These are phyloP conservation scores for Platyscapa corneri DNA, from an alignment of 1,140 invertebrate genomes.

Conservation along the genomic window DNA sequence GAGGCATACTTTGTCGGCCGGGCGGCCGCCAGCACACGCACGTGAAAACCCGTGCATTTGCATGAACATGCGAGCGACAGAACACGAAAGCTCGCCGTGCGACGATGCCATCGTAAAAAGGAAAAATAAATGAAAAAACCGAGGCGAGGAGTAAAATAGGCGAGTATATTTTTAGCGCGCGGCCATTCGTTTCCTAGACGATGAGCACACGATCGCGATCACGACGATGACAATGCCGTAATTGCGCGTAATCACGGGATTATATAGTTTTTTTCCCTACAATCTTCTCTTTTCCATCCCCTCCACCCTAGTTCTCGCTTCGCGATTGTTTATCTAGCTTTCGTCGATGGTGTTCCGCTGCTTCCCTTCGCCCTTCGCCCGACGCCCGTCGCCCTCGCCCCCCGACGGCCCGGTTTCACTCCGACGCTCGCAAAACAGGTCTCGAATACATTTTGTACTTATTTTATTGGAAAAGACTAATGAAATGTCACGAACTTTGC, in stretches of 20 bases:
- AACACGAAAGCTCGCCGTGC: conserved; percentile 23
- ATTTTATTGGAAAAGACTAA: conserved; percentile 53
- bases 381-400: too few relatives aligned
- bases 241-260: conserved; percentile 27
- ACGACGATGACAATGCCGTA: conserved; percentile 18
- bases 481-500: conserved; percentile 59
- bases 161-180: conserved; percentile 18
- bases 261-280: not conserved
- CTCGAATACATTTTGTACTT: conserved; percentile 29
- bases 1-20: conserved; percentile 29
- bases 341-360: not conserved
- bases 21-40: not conserved
- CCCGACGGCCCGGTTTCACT: too few relatives aligned
- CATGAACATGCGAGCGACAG: conserved; percentile 44
- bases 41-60: conserved; percentile 30
- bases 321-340: not conserved
- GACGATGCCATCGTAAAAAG: conserved; percentile 3
- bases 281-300: not conserved
- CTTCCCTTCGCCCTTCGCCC: not conserved
- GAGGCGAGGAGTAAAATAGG: not conserved
- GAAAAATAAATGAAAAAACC: not conserved
- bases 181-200: conserved; percentile 14
- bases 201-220: conserved; percentile 14
- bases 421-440: not conserved
- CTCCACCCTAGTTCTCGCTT: not conserved